Evolutionary conservation across 2,797 vertebrate genomes (phyloP), one percentile per base, ranked within the genome.

Genomic region (Dallia pectoralis): DNA sequence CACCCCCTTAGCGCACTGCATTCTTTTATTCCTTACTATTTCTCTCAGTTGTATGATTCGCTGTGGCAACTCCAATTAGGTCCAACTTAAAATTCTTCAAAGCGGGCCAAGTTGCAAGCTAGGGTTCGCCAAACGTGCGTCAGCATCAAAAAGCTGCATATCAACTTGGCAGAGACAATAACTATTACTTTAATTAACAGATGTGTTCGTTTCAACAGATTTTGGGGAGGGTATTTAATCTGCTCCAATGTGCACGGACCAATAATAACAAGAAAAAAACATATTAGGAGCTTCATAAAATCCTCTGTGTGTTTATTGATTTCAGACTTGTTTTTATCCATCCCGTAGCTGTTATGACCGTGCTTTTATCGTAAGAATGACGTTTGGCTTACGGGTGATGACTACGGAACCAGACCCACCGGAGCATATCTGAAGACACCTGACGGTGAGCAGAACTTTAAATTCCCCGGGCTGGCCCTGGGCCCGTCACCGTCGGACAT

Each of bases 381-480:
- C 32, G 27, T 29, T 29, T 64, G 62, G 27, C 62, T 33, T 18
- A 29, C 47, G 36, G 22, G 36, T 49, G 66, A 48, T 27, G 19
- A 15, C 25, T 44, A 29, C 29, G 15, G 25, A 30, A 32, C 47
- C 30, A 14, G 16, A 53, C n/a, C n/a, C 27, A 19, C 14, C 32
- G 30, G 48, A 40, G 29, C 25, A 11, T 33, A 30, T n/a, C n/a
- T n/a, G n/a, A n/a, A 53, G 49, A 33, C 68, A 53, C 49, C 29
- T 27, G 48, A 69, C 47, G 33, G 33, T 8, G 32, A 59, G 4
- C 73, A 81, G 76, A 82, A 75, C 79, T 70, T 69, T 72, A 63
- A 27, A 51, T 18, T 7, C 44, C 70, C 80, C 78, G 79, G 74
- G 68, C 27, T 77, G 76, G 67, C 66, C 76, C 69, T 63, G 75